phyloP scores from a whole-genome alignment of 2,888 invertebrate genomes.

The Metopia argyrocephala region DNA sequence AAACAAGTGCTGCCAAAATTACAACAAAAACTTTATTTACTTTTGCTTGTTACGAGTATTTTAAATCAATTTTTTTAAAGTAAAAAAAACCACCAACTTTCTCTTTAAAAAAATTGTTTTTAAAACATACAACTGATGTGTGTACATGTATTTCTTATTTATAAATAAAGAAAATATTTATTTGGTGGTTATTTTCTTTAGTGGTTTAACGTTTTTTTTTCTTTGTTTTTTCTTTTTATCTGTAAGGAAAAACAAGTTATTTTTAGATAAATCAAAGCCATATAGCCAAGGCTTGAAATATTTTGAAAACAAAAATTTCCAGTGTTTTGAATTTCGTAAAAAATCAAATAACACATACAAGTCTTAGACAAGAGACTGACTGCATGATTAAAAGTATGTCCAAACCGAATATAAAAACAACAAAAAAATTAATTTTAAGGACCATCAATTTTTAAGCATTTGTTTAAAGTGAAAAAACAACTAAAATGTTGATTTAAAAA shows the following conservation, averaged over 20 bases:
- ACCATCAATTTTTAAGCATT: background rate
- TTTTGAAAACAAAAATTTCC: background rate
- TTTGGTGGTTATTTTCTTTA: slow-evolving; percentile 13
- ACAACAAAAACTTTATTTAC: slow-evolving; percentile 15
- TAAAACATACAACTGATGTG: slow-evolving; percentile 6
- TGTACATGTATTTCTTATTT: slow-evolving; percentile 10
- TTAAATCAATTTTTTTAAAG: slow-evolving; percentile 6
- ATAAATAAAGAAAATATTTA: slow-evolving; percentile 8
- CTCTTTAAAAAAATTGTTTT: slow-evolving; percentile 43
- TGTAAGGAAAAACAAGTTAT: slow-evolving; percentile 53
- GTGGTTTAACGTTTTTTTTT: background rate
- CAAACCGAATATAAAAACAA: too few relatives aligned
- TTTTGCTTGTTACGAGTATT: background rate
- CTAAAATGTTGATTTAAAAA: too few relatives aligned
- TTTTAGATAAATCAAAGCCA: slow-evolving; percentile 58
- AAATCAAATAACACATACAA: background rate
- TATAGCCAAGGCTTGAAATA: too few relatives aligned
- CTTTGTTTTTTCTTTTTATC: slow-evolving; percentile 23
- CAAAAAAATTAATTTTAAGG: background rate
- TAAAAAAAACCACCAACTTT: slow-evolving; percentile 56
- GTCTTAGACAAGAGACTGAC: too few relatives aligned
- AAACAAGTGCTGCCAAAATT: slow-evolving; percentile 38
- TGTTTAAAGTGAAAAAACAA: too few relatives aligned
- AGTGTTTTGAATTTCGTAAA: background rate
- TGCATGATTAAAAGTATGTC: too few relatives aligned